Base-by-base conservation (phyloP, 2,113 vertebrate species). In the Redunca redunca region DNA sequence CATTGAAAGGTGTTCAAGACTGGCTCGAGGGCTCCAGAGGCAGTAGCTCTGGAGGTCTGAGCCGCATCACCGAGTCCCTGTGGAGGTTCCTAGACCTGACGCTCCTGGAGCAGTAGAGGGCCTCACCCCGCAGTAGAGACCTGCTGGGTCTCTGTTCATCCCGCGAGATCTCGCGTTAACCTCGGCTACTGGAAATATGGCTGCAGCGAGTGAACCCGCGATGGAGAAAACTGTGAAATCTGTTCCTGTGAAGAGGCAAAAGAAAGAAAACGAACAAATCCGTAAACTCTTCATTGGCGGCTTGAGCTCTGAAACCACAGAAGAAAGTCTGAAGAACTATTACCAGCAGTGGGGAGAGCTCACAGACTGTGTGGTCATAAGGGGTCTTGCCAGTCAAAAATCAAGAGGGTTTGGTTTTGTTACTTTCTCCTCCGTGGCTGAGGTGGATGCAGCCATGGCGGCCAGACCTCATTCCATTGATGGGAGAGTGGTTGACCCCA, bases 221-320 rank as follows among this genome's bases (percentile, higher is more conserved):
- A 21, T 50, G 78, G 78, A 52, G 48, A 50, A 48, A 33, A 30
- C 78, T 12, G 17, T 15, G 77, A 30, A 15, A 48, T 30, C 43
- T 17, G 77, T 17, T 28, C 1, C 77, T 30, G 12, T 17, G 26
- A 80, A 30, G 14, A 28, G 43, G 43, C 4, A 48, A 46, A 80
- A 46, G 77, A 30, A 28, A 80, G 77, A 48, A 48, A 30, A 48
- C 1, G 77, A 80, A 30, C 77, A 48, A 30, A 46, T 48, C 43
- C 26, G 43, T 28, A 80, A 80, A 80, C 74, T 77, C 25, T 77
- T 77, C 25, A 77, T 46, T 28, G 74, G 74, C 7, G 74, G 74
- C 74, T 77, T 98, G 99, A 74, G 36, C 23, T 74, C 23, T 74
- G 21, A 43, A 74, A 74, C 71, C 71, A 74, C 36, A 14, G 71